phyloP scores from a whole-genome alignment of 2,113 vertebrate species.

The Chinchilla lanigera region DNA sequence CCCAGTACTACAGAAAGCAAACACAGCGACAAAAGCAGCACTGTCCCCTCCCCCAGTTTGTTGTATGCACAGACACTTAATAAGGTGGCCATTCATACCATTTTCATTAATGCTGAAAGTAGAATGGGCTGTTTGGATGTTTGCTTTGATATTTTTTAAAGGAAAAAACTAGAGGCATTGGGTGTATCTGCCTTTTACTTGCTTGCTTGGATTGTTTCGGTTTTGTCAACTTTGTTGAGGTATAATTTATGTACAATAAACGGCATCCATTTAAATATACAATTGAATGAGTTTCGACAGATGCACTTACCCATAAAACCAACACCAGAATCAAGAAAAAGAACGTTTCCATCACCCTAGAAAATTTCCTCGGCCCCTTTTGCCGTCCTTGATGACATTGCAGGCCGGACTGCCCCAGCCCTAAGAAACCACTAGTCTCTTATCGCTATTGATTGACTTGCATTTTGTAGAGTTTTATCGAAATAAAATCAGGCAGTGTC shows the following conservation, averaged over 20 bases:
- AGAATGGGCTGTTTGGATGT: neutral
- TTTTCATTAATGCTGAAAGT: neutral
- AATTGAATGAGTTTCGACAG: neutral
- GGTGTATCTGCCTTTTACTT: neutral
- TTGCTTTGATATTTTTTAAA: neutral
- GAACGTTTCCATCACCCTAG: neutral
- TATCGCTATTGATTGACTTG: neutral
- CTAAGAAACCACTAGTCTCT: neutral
- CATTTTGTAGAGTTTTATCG: neutral
- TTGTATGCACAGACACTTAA: neutral
- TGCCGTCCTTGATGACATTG: too few species aligned
- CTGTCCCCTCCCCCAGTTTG: rapidly evolving
- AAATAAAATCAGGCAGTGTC: neutral
- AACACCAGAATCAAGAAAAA: neutral
- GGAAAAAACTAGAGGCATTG: neutral
- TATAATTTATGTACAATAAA: neutral
- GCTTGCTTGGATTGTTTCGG: neutral
- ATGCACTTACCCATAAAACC: neutral
- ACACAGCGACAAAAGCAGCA: neutral
- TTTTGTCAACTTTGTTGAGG: neutral
- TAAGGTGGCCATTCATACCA: neutral
- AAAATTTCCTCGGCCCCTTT: neutral
- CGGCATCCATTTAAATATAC: neutral
- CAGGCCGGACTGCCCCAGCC: neutral
- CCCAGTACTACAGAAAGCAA: neutral